Conservation (phyloP, 1,140 invertebrate genomes). For the Cyclina sinensis region DNA sequence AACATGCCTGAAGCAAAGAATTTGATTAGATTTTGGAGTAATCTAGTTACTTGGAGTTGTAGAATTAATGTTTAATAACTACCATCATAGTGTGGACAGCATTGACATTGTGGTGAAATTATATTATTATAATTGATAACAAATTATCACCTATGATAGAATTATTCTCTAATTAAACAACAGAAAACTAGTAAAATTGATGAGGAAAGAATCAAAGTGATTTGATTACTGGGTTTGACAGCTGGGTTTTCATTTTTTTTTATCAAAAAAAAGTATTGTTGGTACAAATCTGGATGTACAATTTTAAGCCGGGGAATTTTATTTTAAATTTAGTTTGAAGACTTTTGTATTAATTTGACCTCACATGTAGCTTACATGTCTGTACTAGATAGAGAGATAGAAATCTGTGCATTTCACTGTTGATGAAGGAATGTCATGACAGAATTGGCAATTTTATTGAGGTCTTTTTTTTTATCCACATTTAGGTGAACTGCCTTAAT, state of each 20-base stretch:
- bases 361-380: too few relatives aligned
- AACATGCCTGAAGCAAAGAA: background rate
- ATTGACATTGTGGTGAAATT: conserved; percentile 9
- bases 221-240: conserved; percentile 20
- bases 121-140: conserved; percentile 46
- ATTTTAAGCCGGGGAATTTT: too few relatives aligned
- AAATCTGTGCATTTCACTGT: too few relatives aligned
- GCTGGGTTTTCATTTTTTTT: background rate
- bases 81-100: conserved; percentile 10
- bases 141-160: conserved; percentile 20
- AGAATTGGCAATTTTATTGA: too few relatives aligned
- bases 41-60: conserved; percentile 2
- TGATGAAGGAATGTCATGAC: too few relatives aligned
- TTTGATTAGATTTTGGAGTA: conserved; percentile 51
- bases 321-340: too few relatives aligned
- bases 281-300: too few relatives aligned
- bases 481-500: too few relatives aligned
- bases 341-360: too few relatives aligned
- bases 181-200: background rate
- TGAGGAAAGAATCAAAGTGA: conserved; percentile 7
- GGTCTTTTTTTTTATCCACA: too few relatives aligned
- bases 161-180: conserved; percentile 61
- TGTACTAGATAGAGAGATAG: too few relatives aligned
- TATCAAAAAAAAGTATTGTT: too few relatives aligned
- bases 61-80: conserved; percentile 63